A percentile compares a stretch with the other conserved stretches of the same genome.
Evolutionary conservation across 2,888 invertebrate species (phyloP).

Genomic region (Mimachlamys varia): DNA sequence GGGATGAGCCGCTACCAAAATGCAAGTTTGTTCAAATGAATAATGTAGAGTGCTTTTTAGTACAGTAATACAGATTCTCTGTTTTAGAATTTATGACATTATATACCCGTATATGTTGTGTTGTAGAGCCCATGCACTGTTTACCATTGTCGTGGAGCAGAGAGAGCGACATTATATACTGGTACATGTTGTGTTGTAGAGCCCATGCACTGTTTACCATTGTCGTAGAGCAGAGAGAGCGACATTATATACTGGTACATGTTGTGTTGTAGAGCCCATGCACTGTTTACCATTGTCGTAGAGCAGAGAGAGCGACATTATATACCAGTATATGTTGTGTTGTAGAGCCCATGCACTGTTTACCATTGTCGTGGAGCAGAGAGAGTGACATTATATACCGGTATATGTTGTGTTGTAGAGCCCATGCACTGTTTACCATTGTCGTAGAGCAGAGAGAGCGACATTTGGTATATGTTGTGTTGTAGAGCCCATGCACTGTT

Average conservation of each 20-base stretch:
- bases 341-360: constrained; percentile 76
- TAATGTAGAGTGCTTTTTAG: too few species aligned
- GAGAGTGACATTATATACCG: constrained; percentile 74
- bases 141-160: constrained; percentile 74
- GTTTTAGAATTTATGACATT: too few species aligned
- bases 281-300: constrained; percentile 72
- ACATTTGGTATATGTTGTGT: constrained; percentile 50
- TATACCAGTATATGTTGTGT: neutral
- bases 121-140: constrained; percentile 74
- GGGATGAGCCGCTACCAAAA: too few species aligned
- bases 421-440: constrained; percentile 75
- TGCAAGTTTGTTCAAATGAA: too few species aligned
- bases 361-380: constrained; percentile 73
- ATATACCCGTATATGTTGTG: neutral
- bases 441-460: constrained; percentile 74
- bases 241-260: too few species aligned
- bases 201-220: constrained; percentile 76
- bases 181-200: constrained; percentile 57
- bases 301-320: constrained; percentile 76
- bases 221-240: constrained; percentile 74
- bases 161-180: constrained; percentile 73
- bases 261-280: constrained; percentile 69
- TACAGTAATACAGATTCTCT: too few species aligned
- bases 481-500: constrained; percentile 76
- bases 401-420: constrained; percentile 59